phyloP scores from a whole-genome alignment of 2,888 invertebrate species.

The Trissonchulus sp. region DNA sequence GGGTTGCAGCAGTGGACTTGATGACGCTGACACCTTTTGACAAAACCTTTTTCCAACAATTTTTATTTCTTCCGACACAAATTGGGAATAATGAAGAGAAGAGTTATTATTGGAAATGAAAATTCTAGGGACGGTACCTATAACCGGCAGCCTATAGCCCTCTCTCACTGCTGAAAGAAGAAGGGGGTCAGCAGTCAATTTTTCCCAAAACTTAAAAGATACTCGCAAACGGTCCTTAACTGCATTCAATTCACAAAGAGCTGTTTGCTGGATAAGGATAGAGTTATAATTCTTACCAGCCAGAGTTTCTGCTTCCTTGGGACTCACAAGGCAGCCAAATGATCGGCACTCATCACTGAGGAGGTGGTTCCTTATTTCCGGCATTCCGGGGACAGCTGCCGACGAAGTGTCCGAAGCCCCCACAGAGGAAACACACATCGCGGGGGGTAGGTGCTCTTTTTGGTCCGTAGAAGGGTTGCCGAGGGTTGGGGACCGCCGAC shows the following conservation, averaged over 20 bases:
- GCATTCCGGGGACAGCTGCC: conserved; percentile 1
- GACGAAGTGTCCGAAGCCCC: conserved; percentile 7
- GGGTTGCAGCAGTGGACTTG: neutral
- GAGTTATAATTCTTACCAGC: neutral
- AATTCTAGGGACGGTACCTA: neutral
- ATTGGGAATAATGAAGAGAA: neutral
- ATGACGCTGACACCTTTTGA: neutral
- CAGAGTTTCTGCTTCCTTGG: neutral
- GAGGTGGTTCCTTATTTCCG: neutral
- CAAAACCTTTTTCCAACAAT: neutral
- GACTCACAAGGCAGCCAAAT: neutral
- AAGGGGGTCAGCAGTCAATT: neutral
- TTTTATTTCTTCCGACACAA: neutral
- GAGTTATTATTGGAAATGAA: neutral
- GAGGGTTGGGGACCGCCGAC: neutral
- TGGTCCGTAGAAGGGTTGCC: neutral
- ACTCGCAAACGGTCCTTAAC: neutral
- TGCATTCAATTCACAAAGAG: neutral
- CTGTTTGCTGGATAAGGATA: neutral
- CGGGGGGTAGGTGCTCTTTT: neutral
- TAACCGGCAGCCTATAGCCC: neutral
- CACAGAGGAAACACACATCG: conserved; percentile 2
- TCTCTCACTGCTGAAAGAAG: neutral
- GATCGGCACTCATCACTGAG: neutral
- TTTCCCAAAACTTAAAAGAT: neutral